Percentiles rank a stretch among this genome's conserved stretches.
These are phyloP conservation scores for Myocastor coypus DNA, from an alignment of 2,113 vertebrate genomes.

Conservation along the genomic window DNA sequence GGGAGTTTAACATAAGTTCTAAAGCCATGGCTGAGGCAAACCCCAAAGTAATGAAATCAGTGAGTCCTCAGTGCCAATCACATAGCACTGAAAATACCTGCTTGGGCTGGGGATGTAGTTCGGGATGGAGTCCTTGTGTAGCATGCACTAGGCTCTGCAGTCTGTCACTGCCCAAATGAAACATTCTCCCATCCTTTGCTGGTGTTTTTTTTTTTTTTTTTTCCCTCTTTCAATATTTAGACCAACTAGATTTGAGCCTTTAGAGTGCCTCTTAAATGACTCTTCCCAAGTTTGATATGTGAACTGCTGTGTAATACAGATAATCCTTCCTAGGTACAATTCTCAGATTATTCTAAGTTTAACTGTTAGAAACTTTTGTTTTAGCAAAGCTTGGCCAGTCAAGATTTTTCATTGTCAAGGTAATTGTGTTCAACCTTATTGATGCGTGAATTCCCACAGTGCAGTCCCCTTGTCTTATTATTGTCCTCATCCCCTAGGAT, in stretches of 20 bases:
- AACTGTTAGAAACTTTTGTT: slow-evolving; percentile 27
- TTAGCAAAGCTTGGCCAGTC: slow-evolving; percentile 1
- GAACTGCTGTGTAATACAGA: not conserved
- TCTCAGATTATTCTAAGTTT: not conserved
- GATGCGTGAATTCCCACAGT: not conserved
- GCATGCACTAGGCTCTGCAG: not conserved
- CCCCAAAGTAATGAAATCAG: slow-evolving; percentile 15
- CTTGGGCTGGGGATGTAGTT: not conserved
- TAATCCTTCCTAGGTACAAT: not conserved
- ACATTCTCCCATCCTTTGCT: not conserved
- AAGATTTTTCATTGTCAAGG: slow-evolving; percentile 14
- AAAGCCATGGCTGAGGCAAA: slow-evolving; percentile 42
- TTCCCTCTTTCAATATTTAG: slow-evolving; percentile 23
- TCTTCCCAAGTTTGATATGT: not conserved
- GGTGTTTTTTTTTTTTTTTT: not conserved
- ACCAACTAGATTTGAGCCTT: not conserved
- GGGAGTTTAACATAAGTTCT: slow-evolving; percentile 9
- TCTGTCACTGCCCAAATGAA: not conserved
- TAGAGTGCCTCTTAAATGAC: not conserved
- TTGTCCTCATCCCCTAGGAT: not conserved
- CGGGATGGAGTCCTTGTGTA: not conserved
- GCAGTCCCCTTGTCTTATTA: not conserved
- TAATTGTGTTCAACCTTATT: slow-evolving; percentile 19
- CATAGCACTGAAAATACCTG: not conserved
- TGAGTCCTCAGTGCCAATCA: not conserved